phyloP scores from a whole-genome alignment of 92 coral and sea anemone genomes.

The Galaxea fascicularis region DNA sequence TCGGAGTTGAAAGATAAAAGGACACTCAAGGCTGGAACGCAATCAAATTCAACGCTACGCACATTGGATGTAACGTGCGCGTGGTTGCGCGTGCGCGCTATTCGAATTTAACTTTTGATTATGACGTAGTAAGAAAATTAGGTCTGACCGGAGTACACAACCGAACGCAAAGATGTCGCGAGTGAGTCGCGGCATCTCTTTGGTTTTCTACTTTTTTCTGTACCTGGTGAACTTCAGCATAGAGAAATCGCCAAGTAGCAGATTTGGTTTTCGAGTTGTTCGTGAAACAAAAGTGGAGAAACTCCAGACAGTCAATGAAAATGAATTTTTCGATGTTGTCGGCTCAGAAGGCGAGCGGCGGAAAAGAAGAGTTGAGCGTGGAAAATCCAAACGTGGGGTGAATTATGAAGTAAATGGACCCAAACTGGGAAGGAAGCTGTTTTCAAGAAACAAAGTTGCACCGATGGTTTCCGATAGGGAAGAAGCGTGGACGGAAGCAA shows the following conservation, averaged over 20 bases:
- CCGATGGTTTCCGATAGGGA: not conserved
- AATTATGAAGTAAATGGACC: not conserved
- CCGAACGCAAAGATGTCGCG: not conserved
- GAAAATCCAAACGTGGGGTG: not conserved
- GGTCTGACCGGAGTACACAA: not conserved
- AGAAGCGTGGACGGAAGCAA: not conserved
- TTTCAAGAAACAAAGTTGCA: not conserved
- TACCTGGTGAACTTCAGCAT: not conserved
- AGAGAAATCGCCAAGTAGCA: not conserved
- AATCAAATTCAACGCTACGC: too few species aligned
- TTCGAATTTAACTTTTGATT: not conserved
- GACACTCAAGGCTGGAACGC: too few species aligned
- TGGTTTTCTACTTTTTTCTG: constrained; percentile 11
- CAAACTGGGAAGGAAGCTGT: not conserved
- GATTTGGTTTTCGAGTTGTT: constrained; percentile 6
- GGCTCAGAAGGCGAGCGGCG: not conserved
- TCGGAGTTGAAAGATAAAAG: too few species aligned
- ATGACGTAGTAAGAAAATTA: not conserved
- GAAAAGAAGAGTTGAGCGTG: not conserved
- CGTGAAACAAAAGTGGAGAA: constrained; percentile 6
- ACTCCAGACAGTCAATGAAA: not conserved
- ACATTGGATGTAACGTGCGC: too few species aligned
- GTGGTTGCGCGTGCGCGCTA: not conserved
- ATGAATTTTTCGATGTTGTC: not conserved
- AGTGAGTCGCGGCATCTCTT: not conserved